These are phyloP conservation scores for Dasyornis broadbenti DNA, from an alignment of 2,113 vertebrate genomes.

Conservation along the genomic window DNA sequence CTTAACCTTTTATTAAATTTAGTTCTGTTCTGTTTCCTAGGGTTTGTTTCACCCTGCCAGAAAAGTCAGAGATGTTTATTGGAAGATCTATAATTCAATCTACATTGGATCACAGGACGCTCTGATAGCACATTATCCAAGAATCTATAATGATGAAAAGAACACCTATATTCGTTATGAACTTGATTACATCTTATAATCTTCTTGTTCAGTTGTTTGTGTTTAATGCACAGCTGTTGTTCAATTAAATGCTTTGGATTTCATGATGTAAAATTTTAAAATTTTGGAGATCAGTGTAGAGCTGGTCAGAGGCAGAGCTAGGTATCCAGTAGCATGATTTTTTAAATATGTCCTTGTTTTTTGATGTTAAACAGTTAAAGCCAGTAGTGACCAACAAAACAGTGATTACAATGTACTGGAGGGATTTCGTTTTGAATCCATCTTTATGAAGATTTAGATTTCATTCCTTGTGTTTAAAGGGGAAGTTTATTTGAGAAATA, in stretches of 20 bases:
- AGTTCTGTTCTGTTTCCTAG: conserved; percentile 63
- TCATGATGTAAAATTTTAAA: conserved; percentile 76
- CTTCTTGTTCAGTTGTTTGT: conserved; percentile 66
- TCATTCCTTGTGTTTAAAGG: conserved; percentile 87
- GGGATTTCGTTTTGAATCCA: conserved; percentile 73
- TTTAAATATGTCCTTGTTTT: conserved; percentile 77
- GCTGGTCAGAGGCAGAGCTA: conserved; percentile 75
- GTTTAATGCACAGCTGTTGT: conserved; percentile 75
- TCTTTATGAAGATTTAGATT: conserved; percentile 79
- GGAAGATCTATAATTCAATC: conserved; percentile 99
- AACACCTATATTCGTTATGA: conserved; percentile 95
- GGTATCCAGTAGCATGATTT: conserved; percentile 80
- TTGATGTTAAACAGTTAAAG: conserved; percentile 77
- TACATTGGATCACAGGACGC: conserved; percentile 99
- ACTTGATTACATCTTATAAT: conserved; percentile 95
- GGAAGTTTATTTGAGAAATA: conserved; percentile 95
- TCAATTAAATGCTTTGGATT: conserved; percentile 72
- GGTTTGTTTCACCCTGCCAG: conserved; percentile 96
- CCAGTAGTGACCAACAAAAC: conserved; percentile 79
- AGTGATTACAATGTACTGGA: conserved; percentile 73
- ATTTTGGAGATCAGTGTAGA: conserved; percentile 66
- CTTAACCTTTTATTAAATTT: neutral
- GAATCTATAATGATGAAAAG: conserved; percentile 98
- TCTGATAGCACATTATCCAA: conserved; percentile 94
- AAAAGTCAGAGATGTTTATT: conserved; percentile 97